Percentiles rank a stretch among this genome's conserved stretches.
Evolutionary conservation across 2,797 vertebrate species (phyloP).

Genomic region (Petrocephalus sullivani): DNA sequence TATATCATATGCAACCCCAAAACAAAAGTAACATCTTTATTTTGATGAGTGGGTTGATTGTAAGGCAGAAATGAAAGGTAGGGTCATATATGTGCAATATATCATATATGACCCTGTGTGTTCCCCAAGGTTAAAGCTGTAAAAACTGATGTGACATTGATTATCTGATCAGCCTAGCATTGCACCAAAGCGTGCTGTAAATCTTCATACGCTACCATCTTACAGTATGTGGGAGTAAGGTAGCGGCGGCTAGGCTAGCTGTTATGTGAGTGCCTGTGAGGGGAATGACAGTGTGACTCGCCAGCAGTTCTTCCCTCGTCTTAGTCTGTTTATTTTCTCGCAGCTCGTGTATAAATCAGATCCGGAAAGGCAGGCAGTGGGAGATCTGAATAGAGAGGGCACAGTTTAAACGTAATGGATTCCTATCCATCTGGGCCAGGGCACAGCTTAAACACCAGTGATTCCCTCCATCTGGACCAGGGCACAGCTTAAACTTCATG

Average conservation of each 20-base stretch:
- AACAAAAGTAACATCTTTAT: too few relatives aligned
- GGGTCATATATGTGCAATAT: too few relatives aligned
- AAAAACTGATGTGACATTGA: too few relatives aligned
- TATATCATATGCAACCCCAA: too few relatives aligned
- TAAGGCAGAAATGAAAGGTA: too few relatives aligned
- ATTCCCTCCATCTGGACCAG: neutral
- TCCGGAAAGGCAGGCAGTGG: neutral
- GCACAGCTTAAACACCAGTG: neutral
- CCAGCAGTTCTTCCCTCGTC: neutral
- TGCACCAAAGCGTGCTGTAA: neutral
- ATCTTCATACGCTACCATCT: neutral
- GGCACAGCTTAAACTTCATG: neutral
- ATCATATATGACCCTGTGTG: too few relatives aligned
- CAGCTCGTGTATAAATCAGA: neutral
- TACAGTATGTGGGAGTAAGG: neutral
- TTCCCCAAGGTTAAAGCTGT: too few relatives aligned
- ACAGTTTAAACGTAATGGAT: conserved; percentile 7
- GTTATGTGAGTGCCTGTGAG: neutral
- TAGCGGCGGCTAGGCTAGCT: neutral
- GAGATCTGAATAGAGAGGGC: neutral
- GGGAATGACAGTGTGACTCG: neutral
- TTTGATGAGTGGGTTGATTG: too few relatives aligned
- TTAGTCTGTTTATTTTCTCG: neutral
- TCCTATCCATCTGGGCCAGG: neutral
- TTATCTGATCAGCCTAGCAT: neutral